Evolutionary conservation across 2,113 vertebrate species (phyloP).

Genomic region (Calidris pygmaea): DNA sequence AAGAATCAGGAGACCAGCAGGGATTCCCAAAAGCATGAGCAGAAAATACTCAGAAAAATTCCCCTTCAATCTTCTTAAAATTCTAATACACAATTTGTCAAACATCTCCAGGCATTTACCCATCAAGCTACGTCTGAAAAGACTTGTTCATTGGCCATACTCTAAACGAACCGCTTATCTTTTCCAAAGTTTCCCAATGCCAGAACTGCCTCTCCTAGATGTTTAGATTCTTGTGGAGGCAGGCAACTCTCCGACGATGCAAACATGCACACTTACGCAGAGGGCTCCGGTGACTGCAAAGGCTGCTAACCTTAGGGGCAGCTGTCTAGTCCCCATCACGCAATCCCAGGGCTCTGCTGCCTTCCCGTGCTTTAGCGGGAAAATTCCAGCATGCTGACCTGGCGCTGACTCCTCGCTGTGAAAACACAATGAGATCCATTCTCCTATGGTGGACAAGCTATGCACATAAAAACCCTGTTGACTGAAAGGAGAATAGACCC

Average conservation of each 20-base stretch:
- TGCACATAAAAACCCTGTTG: neutral
- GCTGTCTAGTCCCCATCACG: neutral
- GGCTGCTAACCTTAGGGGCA: neutral
- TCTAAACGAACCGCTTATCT: neutral
- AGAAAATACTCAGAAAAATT: neutral
- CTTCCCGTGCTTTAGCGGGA: neutral
- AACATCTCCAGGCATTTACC: neutral
- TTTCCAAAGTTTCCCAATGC: neutral
- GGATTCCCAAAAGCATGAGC: neutral
- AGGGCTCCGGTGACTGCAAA: neutral
- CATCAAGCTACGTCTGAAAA: neutral
- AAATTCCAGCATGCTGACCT: neutral
- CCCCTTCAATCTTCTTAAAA: neutral
- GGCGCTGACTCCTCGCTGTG: neutral
- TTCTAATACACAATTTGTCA: neutral
- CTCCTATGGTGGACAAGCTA: neutral
- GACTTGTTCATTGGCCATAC: neutral
- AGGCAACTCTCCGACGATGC: neutral
- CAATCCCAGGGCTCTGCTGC: neutral
- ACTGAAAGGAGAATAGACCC: neutral
- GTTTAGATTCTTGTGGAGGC: neutral
- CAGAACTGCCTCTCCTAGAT: neutral
- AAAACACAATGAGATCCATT: slow-evolving; percentile 30
- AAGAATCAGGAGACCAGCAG: neutral
- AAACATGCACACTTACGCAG: neutral